Evolutionary conservation across 2,797 vertebrate species (phyloP).

Genomic region (Chrysolophus pictus): DNA sequence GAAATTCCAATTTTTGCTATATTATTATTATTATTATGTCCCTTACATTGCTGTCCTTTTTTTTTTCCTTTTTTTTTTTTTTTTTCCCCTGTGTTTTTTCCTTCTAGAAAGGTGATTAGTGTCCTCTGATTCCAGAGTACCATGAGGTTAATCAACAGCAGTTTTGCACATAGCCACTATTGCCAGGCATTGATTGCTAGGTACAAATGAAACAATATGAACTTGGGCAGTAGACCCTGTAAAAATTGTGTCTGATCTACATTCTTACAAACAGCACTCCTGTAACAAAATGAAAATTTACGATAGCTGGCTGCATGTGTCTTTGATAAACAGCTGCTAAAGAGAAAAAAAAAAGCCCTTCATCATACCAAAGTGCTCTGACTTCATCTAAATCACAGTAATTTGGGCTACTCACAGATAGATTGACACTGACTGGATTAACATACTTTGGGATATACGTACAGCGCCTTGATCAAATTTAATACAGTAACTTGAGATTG

Average conservation of each 20-base stretch:
- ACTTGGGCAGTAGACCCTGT: not conserved
- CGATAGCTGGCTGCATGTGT: not conserved
- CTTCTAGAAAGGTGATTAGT: not conserved
- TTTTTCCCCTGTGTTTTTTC: not conserved
- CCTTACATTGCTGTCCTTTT: not conserved
- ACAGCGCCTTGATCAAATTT: not conserved
- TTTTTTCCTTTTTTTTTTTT: not conserved
- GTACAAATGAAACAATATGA: not conserved
- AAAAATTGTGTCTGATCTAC: not conserved
- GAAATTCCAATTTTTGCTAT: not conserved
- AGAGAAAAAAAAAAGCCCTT: not conserved
- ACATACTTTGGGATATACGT: not conserved
- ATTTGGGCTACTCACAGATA: not conserved
- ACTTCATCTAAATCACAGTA: constrained; percentile 6
- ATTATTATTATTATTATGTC: not conserved
- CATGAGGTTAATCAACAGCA: not conserved
- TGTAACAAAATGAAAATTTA: not conserved
- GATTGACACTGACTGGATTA: constrained; percentile 6
- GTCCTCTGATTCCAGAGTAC: not conserved
- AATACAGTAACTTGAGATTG: not conserved
- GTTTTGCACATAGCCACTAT: not conserved
- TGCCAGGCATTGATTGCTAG: not conserved
- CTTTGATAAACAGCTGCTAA: not conserved
- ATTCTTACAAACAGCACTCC: not conserved
- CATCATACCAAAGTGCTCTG: not conserved